Evolutionary conservation across 92 coral and sea anemone species (phyloP).

Genomic region (Palythoa grandiflora): DNA sequence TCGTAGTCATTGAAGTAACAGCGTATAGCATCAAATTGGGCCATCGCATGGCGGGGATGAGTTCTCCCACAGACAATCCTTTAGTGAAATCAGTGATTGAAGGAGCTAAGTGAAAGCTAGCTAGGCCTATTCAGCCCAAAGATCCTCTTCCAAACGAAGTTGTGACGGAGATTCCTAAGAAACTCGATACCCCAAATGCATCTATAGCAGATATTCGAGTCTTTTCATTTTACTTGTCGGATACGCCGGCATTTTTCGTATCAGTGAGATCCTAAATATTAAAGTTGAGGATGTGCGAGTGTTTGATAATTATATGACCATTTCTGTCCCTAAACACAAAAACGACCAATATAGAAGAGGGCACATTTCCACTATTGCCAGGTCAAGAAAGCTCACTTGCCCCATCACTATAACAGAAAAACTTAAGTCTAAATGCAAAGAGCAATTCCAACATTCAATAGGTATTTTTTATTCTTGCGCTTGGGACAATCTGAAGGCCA

Average conservation of each 20-base stretch:
- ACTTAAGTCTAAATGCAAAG: slow-evolving; percentile 35
- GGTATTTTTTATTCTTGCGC: slow-evolving; percentile 41
- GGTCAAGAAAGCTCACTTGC: slow-evolving; percentile 28
- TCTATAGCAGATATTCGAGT: slow-evolving; percentile 42
- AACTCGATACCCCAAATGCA: slow-evolving; percentile 27
- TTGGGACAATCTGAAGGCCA: slow-evolving; percentile 31
- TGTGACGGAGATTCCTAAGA: slow-evolving; percentile 24
- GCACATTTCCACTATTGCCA: slow-evolving; percentile 23
- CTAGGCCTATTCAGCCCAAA: slow-evolving; percentile 47
- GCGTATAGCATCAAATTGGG: slow-evolving; percentile 40
- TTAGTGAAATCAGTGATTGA: slow-evolving; percentile 45
- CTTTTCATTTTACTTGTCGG: slow-evolving; percentile 41
- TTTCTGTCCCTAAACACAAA: slow-evolving; percentile 23
- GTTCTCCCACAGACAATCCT: not conserved
- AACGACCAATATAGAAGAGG: slow-evolving; percentile 35
- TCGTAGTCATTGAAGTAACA: not conserved
- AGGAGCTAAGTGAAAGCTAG: slow-evolving; percentile 44
- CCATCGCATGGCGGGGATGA: slow-evolving; percentile 14
- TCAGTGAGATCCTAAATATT: slow-evolving; percentile 35
- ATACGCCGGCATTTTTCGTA: slow-evolving; percentile 46
- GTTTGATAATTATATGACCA: not conserved
- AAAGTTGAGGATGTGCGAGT: slow-evolving; percentile 16
- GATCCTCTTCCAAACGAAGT: slow-evolving; percentile 22
- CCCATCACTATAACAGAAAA: slow-evolving; percentile 22
- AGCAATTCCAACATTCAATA: slow-evolving; percentile 43